Evolutionary conservation across 2,113 vertebrate genomes (phyloP), one percentile per base, ranked within the genome.

Genomic region (Struthio camelus): DNA sequence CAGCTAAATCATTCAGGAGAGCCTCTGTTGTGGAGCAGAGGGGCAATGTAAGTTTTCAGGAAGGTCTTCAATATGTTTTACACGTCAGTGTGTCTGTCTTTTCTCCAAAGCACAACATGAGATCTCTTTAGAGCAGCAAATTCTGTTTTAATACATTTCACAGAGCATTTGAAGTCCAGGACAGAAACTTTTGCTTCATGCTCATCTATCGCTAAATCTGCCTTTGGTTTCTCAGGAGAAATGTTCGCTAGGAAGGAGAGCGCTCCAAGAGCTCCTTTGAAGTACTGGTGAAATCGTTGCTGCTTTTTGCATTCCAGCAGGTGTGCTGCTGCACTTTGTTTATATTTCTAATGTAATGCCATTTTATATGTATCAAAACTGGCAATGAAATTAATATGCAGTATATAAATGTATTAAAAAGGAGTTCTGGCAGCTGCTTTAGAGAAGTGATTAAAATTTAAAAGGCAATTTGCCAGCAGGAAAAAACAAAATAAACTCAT

Each of bases 401-500:
- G 58, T 66, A 88, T 90, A 78, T 84, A 95, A 94, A 87, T 54
- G 59, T 18, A 66, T 82, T 80, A 91, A 78, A 94, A 71, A 80
- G 22, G 20, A 84, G 78, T 50, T 71, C 86, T 94, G 84, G 76
- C 95, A 96, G 88, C 84, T 96, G 92, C 61, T 92, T 95, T 90
- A 90, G 53, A 93, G 64, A 86, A 94, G 90, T 94, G 93, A 95
- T 97, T 97, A 96, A 97, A 96, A 97, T 96, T 95, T 92, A 95
- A 96, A 96, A 96, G 94, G 85, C 93, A 85, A 82, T 92, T 93
- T 94, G 84, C 85, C 96, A 97, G 72, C 50, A 64, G 86, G 56
- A 95, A 81, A 85, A 97, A 97, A 91, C 91, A 97, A 91, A 96
- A 90, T 93, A 93, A 97, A 96, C 91, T 93, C 90, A 96, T 97